A percentile compares a stretch with the other conserved stretches of the same genome.
These are phyloP conservation scores for Frankliniella intonsa DNA, from an alignment of 2,888 invertebrate species.

Conservation along the genomic window DNA sequence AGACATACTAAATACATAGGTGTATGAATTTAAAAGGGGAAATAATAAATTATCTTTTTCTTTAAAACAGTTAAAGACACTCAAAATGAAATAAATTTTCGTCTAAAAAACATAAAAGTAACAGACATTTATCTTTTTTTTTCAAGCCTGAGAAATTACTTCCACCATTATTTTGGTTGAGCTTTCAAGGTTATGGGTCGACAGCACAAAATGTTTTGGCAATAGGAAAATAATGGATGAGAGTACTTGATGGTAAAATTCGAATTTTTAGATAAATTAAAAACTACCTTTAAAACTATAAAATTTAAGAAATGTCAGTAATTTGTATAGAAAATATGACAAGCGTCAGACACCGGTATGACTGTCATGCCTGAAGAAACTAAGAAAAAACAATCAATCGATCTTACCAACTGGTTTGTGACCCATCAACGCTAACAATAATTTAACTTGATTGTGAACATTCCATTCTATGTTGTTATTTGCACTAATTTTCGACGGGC, in stretches of 20 bases:
- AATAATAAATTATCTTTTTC: neutral
- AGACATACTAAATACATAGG: neutral
- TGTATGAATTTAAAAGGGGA: neutral
- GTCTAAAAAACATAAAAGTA: neutral
- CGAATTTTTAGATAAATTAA: neutral
- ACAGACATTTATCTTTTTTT: neutral
- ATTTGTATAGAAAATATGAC: neutral
- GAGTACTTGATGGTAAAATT: neutral
- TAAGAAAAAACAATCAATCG: neutral
- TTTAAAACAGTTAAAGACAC: neutral
- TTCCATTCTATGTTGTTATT: constrained; percentile 21
- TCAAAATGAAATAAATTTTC: neutral
- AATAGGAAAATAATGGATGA: neutral
- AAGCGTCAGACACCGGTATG: neutral
- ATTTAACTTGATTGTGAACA: neutral
- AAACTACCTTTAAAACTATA: neutral
- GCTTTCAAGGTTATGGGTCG: neutral
- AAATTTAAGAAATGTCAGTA: neutral
- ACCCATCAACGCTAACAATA: neutral
- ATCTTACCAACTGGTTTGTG: constrained; percentile 1
- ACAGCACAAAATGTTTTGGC: neutral
- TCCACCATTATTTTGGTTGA: neutral
- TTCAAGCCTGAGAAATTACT: neutral
- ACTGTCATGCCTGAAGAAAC: neutral
- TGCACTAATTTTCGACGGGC: neutral